These are phyloP conservation scores for Diaphora mendica DNA, from an alignment of 2,888 invertebrate genomes.

Conservation along the genomic window DNA sequence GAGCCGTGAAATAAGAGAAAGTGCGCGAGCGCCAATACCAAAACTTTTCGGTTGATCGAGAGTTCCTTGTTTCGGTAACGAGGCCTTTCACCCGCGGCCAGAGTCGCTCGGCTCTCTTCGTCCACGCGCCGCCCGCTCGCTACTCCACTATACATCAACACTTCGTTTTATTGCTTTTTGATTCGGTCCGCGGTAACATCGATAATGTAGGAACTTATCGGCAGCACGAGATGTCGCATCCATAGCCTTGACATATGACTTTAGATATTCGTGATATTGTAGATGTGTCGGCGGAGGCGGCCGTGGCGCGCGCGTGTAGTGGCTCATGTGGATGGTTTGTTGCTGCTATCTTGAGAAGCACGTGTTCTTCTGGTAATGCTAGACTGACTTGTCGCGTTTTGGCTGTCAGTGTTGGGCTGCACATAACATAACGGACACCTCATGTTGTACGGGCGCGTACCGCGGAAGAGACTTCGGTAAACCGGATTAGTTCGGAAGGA, in stretches of 20 bases:
- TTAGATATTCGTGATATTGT: conserved; percentile 21
- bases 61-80: conserved; percentile 71
- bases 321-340: conserved; percentile 20
- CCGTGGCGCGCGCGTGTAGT: conserved; percentile 33
- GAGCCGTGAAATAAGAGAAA: conserved; percentile 74
- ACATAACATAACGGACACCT: neutral
- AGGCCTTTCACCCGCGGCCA: conserved; percentile 62
- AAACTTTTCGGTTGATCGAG: conserved; percentile 73
- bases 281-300: conserved; percentile 17
- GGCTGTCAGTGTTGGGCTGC: conserved; percentile 6
- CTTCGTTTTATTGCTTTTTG: conserved; percentile 20
- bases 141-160: neutral
- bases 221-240: conserved; percentile 42
- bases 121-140: conserved; percentile 16
- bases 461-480: conserved; percentile 42
- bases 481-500: conserved; percentile 56
- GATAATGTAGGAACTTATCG: conserved; percentile 40
- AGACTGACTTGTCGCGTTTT: conserved; percentile 27
- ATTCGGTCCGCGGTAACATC: conserved; percentile 38
- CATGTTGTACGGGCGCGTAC: neutral
- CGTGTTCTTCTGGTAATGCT: conserved; percentile 38
- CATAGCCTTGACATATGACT: conserved; percentile 30
- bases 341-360: conserved; percentile 37
- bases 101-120: conserved; percentile 16
- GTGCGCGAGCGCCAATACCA: conserved; percentile 73